Conservation (phyloP, 1,140 invertebrate species). For the Heliconius congener region DNA sequence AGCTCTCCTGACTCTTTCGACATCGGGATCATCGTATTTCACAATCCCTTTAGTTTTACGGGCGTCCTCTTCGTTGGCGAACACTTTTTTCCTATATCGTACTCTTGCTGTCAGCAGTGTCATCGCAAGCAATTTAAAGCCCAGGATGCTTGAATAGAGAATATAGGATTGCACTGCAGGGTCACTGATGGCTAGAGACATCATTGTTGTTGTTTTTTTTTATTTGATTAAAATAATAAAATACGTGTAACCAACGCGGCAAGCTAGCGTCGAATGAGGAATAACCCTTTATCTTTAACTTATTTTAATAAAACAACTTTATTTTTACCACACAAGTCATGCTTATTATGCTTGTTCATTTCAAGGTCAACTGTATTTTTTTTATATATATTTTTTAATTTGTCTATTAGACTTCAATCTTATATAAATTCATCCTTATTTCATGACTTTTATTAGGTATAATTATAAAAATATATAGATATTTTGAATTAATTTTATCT, state of each 20-base stretch:
- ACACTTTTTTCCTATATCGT: constrained; percentile 71
- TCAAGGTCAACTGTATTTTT: too few species aligned
- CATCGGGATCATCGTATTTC: constrained; percentile 78
- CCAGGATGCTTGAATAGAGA: constrained; percentile 78
- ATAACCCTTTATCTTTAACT: background rate
- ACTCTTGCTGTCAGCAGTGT: constrained; percentile 67
- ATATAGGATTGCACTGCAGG: constrained; percentile 76
- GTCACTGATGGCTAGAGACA: constrained; percentile 50
- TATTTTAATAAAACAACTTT: too few species aligned
- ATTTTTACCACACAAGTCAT: background rate
- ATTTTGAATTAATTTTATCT: too few species aligned
- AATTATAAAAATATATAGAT: too few species aligned
- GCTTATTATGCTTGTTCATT: background rate
- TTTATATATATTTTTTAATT: too few species aligned
- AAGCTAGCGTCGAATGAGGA: background rate
- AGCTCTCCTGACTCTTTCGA: constrained; percentile 83
- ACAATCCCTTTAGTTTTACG: constrained; percentile 63
- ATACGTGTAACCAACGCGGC: background rate
- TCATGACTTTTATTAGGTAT: too few species aligned
- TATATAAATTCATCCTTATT: too few species aligned
- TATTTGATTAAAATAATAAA: background rate
- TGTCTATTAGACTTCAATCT: too few species aligned
- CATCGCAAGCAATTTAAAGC: constrained; percentile 81
- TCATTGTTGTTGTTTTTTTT: constrained; percentile 40
- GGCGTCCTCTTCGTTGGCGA: constrained; percentile 68